Percentiles rank a stretch among this genome's conserved stretches.
phyloP scores from a whole-genome alignment of 2,797 vertebrate genomes.

The Acropternis orthonyx region DNA sequence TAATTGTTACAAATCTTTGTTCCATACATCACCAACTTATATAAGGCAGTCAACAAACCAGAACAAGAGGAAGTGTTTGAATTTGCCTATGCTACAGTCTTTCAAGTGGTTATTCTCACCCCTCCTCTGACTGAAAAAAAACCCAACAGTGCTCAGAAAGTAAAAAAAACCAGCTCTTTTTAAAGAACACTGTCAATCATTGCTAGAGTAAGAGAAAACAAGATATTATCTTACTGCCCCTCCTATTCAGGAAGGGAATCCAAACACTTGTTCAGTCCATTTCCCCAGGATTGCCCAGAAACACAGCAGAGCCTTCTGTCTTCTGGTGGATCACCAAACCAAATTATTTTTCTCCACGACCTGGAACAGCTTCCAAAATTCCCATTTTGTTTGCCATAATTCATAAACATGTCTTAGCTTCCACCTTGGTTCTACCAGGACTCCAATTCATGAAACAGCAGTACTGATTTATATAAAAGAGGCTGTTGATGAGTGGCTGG shows the following conservation, averaged over 20 bases:
- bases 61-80: background rate
- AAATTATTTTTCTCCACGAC: background rate
- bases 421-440: background rate
- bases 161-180: background rate
- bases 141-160: background rate
- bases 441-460: background rate
- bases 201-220: background rate
- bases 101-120: background rate
- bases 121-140: background rate
- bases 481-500: fast-evolving
- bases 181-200: background rate
- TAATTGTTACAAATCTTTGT: background rate
- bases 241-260: background rate
- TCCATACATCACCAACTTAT: background rate
- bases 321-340: background rate
- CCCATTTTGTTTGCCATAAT: background rate
- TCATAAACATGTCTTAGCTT: background rate
- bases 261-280: background rate
- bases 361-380: background rate
- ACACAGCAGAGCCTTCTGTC: background rate
- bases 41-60: background rate
- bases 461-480: background rate
- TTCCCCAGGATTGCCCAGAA: background rate
- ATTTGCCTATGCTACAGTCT: background rate
- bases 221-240: background rate